A percentile compares a stretch with the other conserved stretches of the same genome.
Conservation (phyloP, 2,888 invertebrate species). For the Eristalis pertinax region DNA sequence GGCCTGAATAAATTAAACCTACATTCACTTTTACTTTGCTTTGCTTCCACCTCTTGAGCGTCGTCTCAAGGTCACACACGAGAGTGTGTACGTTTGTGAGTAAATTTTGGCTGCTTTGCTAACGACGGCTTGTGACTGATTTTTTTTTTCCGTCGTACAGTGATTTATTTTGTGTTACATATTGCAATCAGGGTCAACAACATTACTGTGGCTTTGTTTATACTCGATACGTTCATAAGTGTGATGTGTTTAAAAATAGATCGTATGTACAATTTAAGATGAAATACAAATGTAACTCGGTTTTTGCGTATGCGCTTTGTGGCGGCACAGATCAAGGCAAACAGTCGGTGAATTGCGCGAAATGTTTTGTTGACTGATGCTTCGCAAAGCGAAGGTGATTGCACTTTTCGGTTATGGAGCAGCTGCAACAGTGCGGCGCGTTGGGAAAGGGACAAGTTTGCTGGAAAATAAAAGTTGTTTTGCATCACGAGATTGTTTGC, state of each 20-base stretch:
- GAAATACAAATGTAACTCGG: not conserved
- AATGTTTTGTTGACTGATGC: not conserved
- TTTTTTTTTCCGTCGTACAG: no score
- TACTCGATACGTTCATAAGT: not conserved
- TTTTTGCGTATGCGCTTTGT: not conserved
- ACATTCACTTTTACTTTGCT: slow-evolving; percentile 20
- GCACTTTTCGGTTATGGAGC: not conserved
- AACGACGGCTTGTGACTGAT: not conserved
- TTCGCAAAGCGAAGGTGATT: not conserved
- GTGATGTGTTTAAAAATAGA: not conserved
- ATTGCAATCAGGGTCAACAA: slow-evolving; percentile 35
- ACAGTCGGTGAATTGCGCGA: not conserved
- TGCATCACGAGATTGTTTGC: not conserved
- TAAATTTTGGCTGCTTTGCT: slow-evolving; percentile 1
- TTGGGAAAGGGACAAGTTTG: not conserved
- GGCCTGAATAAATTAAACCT: not conserved
- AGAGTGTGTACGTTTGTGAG: slow-evolving; percentile 7
- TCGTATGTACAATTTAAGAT: not conserved
- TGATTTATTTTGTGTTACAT: not conserved
- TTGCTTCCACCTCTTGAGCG: not conserved
- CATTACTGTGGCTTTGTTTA: slow-evolving; percentile 24
- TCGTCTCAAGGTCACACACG: slow-evolving; percentile 38
- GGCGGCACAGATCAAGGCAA: not conserved
- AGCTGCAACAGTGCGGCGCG: not conserved
- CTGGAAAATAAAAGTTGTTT: not conserved